These are phyloP conservation scores for Clanis bilineata DNA, from an alignment of 2,888 invertebrate genomes.

Conservation along the genomic window DNA sequence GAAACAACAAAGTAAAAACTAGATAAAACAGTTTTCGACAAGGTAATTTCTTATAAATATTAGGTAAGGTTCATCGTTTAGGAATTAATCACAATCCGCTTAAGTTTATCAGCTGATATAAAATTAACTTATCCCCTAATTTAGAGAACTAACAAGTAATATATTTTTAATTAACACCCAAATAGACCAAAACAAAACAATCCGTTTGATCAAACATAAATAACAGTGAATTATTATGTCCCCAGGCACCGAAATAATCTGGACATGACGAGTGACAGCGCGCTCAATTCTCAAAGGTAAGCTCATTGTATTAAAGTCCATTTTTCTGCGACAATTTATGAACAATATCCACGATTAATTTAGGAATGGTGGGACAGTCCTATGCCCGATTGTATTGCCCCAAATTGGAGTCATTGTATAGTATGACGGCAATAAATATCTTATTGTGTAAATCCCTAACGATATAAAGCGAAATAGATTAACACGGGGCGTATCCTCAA, in stretches of 20 bases:
- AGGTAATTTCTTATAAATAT: no score
- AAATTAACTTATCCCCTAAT: no score
- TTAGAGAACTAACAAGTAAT: background rate
- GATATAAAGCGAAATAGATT: background rate
- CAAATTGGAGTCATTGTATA: background rate
- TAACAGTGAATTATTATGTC: constrained; percentile 33
- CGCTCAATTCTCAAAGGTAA: constrained; percentile 73
- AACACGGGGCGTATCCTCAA: background rate
- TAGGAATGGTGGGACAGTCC: background rate
- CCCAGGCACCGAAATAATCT: constrained; percentile 43
- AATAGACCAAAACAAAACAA: background rate
- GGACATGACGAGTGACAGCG: constrained; percentile 67
- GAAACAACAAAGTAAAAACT: no score
- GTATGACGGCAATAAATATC: background rate
- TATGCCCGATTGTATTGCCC: background rate
- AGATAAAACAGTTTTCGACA: no score
- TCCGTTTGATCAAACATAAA: background rate
- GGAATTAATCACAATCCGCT: no score
- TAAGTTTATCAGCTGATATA: background rate
- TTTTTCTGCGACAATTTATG: background rate
- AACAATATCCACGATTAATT: background rate
- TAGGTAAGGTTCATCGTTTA: no score
- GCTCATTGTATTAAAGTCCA: constrained; percentile 22
- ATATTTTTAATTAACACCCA: background rate
- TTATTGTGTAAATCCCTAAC: background rate